These are phyloP conservation scores for Chondrosia reniformis DNA, from an alignment of 37 sponge, comb jelly and placozoan species.

Conservation along the genomic window DNA sequence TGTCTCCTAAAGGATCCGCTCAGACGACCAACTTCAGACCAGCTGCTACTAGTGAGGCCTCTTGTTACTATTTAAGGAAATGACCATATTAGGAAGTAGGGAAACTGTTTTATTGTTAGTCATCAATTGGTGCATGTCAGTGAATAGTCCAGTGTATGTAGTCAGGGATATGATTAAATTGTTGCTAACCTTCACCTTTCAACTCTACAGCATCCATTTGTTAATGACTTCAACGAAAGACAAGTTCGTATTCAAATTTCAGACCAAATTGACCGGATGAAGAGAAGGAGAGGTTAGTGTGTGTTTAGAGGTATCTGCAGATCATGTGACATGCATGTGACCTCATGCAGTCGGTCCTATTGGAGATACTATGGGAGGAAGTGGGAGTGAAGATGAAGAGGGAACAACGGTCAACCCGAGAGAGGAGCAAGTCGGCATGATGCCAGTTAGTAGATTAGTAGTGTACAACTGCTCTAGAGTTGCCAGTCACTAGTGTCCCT, in stretches of 20 bases:
- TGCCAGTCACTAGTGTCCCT: too few species aligned
- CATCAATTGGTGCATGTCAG: too few species aligned
- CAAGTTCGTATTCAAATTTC: slow-evolving; percentile 64
- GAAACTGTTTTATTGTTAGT: too few species aligned
- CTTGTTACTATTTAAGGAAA: too few species aligned
- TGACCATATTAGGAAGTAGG: too few species aligned
- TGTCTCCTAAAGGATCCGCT: slow-evolving; percentile 85
- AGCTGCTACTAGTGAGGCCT: slow-evolving; percentile 79
- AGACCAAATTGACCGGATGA: slow-evolving; percentile 87
- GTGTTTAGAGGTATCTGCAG: background rate
- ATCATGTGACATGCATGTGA: slow-evolving; percentile 9
- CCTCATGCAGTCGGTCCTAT: background rate
- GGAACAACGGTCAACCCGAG: slow-evolving; percentile 7
- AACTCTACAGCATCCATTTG: slow-evolving; percentile 55
- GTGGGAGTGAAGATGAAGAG: slow-evolving; percentile 74
- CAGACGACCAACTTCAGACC: slow-evolving; percentile 82
- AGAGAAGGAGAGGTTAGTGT: slow-evolving; percentile 56
- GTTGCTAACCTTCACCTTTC: background rate
- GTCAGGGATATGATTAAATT: too few species aligned
- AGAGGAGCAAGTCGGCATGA: background rate
- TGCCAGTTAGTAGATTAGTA: background rate
- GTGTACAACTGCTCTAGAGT: background rate
- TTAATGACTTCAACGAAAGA: slow-evolving; percentile 64
- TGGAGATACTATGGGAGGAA: slow-evolving; percentile 2
- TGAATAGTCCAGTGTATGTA: too few species aligned